Evolutionary conservation across 2,113 vertebrate genomes (phyloP), one percentile per base, ranked within the genome.

Genomic region (Junco hyemalis): DNA sequence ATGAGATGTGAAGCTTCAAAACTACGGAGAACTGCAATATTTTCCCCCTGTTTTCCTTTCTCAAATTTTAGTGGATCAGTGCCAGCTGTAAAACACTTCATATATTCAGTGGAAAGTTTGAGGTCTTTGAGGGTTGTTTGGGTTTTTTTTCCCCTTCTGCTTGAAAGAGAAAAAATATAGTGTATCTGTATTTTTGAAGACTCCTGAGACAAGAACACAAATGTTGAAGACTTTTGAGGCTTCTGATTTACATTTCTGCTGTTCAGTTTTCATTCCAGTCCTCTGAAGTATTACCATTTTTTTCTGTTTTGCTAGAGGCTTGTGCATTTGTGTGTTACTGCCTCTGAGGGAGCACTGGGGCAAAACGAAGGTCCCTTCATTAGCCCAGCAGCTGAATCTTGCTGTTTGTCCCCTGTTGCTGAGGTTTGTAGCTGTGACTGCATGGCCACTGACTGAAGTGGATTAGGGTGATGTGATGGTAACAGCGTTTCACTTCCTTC

Each of bases 241-340:
- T 64, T 79, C 48, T 57, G 54, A 24, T 77, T 9, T 50, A 42
- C 57, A 42, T 21, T 70, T 88, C 33, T 81, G 26, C 65, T 68
- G 64, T 84, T 74, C 38, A 51, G 10, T 91, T 92, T 89, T 91
- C 36, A n/a, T 89, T 79, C 21, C 65, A 87, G 40, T n/a, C 61
- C 24, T 74, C 26, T 26, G 38, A 59, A 71, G 8, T 31, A 56
- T 63, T 77, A 22, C 0, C 2, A 5, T 29, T 63, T 48, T 60
- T 90, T 82, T 45, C 44, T 60, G 1, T 53, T 23, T 78, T 5
- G 22, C 31, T 59, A 29, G 28, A 59, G n/a, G 19, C 42, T 76
- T 1, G 0, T 63, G 42, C 2, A 1, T 81, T 88, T 91, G 35
- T 26, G 21, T 59, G 25, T 81, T 84, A 8, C 1, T 59, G 17